Evolutionary conservation across 2,113 vertebrate genomes (phyloP).

Genomic region (Lamprologus speciosus): DNA sequence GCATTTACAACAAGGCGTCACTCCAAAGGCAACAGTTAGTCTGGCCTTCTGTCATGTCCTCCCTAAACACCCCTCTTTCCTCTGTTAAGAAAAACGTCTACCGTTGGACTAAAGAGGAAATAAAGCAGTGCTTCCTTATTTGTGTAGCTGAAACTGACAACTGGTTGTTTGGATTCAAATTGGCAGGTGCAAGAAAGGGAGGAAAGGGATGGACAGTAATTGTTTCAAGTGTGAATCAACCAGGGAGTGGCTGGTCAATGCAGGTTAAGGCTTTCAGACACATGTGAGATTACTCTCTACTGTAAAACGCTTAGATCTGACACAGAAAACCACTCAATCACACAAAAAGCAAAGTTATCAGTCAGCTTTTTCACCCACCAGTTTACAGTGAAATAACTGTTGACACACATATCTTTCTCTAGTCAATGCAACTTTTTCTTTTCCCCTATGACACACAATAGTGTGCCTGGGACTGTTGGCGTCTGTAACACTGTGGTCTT

Average conservation of each 20-base stretch:
- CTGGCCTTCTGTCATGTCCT: conserved; percentile 12
- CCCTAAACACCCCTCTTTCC: neutral
- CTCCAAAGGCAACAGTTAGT: neutral
- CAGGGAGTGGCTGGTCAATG: neutral
- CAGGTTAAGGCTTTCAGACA: neutral
- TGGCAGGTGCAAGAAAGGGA: neutral
- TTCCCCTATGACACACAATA: conserved; percentile 27
- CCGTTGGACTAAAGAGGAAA: conserved; percentile 25
- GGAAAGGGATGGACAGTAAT: neutral
- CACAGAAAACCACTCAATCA: accelerated
- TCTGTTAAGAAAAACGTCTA: neutral
- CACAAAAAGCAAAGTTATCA: neutral
- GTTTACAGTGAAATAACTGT: conserved; percentile 35
- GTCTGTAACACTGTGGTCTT: conserved; percentile 52
- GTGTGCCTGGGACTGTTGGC: conserved; percentile 56
- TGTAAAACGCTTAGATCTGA: neutral
- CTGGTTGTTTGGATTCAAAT: neutral
- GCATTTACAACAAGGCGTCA: neutral
- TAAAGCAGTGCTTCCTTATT: conserved; percentile 16
- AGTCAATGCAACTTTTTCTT: conserved; percentile 9
- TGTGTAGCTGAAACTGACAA: neutral
- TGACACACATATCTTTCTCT: conserved; percentile 16
- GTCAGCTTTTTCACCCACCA: conserved; percentile 16
- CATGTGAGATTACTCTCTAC: neutral
- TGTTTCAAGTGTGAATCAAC: neutral